Evolutionary conservation across 2,888 invertebrate genomes (phyloP).

Genomic region (Thumatha senex): DNA sequence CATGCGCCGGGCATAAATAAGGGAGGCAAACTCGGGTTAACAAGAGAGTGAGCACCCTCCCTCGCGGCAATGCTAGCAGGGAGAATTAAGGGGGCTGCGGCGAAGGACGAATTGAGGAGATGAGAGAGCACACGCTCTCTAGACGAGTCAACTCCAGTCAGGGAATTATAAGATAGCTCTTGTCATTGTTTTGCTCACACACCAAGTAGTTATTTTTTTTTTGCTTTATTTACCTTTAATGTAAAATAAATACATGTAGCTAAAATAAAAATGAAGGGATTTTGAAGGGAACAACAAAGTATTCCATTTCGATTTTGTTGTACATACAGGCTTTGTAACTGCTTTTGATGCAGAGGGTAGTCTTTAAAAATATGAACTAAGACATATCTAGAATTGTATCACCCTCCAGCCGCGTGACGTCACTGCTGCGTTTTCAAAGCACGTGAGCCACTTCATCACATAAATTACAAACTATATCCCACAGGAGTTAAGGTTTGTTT

Average conservation of each 20-base stretch:
- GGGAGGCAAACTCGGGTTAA: slow-evolving; percentile 78
- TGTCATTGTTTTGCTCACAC: slow-evolving; percentile 25
- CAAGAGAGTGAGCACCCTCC: slow-evolving; percentile 75
- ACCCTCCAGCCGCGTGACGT: slow-evolving; percentile 63
- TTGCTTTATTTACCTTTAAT: background rate
- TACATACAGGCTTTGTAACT: too few species aligned
- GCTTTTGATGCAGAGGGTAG: too few species aligned
- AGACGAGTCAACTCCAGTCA: slow-evolving; percentile 74
- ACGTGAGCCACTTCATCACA: slow-evolving; percentile 72
- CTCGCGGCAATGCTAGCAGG: slow-evolving; percentile 65
- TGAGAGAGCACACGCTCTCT: slow-evolving; percentile 82
- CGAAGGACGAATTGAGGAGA: slow-evolving; percentile 84
- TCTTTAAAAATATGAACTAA: too few species aligned
- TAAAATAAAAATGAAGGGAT: too few species aligned
- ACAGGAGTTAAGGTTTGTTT: slow-evolving; percentile 79
- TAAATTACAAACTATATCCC: slow-evolving; percentile 81
- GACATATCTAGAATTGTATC: slow-evolving; percentile 9
- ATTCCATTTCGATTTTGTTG: too few species aligned
- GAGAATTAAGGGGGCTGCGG: slow-evolving; percentile 80
- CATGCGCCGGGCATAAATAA: slow-evolving; percentile 76
- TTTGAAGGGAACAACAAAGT: too few species aligned
- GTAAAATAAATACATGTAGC: background rate
- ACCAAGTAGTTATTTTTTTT: slow-evolving; percentile 7
- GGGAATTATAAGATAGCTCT: slow-evolving; percentile 66
- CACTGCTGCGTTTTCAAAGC: slow-evolving; percentile 71